A percentile compares a stretch with the other conserved stretches of the same genome.
phyloP scores from a whole-genome alignment of 2,797 vertebrate species.

The Chromobotia macracanthus region DNA sequence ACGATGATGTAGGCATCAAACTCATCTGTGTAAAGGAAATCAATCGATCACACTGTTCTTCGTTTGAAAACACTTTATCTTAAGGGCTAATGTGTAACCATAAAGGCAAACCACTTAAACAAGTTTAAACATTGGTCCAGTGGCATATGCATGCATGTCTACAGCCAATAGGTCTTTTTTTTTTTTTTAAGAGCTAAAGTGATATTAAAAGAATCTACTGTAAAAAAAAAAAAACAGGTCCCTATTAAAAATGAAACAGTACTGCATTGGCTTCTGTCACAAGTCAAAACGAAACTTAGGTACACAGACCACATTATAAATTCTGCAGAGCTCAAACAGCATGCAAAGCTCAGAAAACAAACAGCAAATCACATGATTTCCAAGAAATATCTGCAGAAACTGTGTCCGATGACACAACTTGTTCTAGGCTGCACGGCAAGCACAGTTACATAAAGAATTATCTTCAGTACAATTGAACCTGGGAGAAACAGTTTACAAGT shows the following conservation, averaged over 20 bases:
- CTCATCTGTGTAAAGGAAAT: slow-evolving; percentile 80
- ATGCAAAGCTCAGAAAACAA: background rate
- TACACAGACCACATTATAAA: slow-evolving; percentile 3
- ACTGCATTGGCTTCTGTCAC: background rate
- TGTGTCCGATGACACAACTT: background rate
- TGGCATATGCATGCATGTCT: background rate
- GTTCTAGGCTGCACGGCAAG: background rate
- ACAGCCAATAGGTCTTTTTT: background rate
- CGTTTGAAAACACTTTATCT: no score
- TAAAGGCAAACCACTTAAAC: background rate
- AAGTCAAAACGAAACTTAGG: slow-evolving; percentile 38
- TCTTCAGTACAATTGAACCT: background rate
- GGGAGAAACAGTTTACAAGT: slow-evolving; percentile 20
- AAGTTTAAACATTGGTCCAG: background rate
- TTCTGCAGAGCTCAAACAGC: background rate
- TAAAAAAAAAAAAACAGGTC: no score
- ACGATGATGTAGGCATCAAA: slow-evolving; percentile 99
- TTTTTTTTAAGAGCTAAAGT: background rate
- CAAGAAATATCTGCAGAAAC: slow-evolving; percentile 48
- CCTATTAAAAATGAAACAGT: no score
- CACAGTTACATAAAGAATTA: background rate
- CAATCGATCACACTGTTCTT: background rate
- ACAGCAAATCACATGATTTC: slow-evolving; percentile 60
- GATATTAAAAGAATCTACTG: no score
- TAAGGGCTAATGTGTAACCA: background rate